Percentiles rank a stretch among this genome's conserved stretches.
Evolutionary conservation across 1,140 invertebrate species (phyloP).

Genomic region (Oryzaephilus surinamensis): DNA sequence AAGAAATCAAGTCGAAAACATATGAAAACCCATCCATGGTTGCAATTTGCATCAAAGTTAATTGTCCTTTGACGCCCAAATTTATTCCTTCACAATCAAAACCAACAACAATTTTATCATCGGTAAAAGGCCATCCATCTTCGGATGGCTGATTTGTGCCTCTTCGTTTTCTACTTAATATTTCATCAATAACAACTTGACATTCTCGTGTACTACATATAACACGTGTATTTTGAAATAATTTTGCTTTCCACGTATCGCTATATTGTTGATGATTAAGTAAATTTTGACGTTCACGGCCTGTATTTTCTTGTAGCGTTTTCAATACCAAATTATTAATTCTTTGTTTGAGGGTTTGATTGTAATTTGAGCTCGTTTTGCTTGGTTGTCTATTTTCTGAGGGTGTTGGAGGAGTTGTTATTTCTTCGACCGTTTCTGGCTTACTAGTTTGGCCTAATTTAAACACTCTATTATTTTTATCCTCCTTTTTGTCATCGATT

Average conservation of each 20-base stretch:
- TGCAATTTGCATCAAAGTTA: slow-evolving; percentile 80
- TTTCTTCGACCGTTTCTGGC: slow-evolving; percentile 5
- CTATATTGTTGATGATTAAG: slow-evolving; percentile 37
- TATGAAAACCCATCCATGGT: slow-evolving; percentile 67
- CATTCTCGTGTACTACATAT: slow-evolving; percentile 68
- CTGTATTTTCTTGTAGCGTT: slow-evolving; percentile 81
- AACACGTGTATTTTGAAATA: slow-evolving; percentile 69
- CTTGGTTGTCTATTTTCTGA: slow-evolving; percentile 23
- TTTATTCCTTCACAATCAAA: slow-evolving; percentile 90
- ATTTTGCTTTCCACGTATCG: slow-evolving; percentile 58
- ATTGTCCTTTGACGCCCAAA: slow-evolving; percentile 68
- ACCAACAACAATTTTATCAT: slow-evolving; percentile 53
- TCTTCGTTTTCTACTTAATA: slow-evolving; percentile 41
- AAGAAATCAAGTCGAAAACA: slow-evolving; percentile 83
- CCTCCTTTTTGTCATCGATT: slow-evolving; percentile 12
- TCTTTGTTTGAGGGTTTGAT: slow-evolving; percentile 72
- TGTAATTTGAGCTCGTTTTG: slow-evolving; percentile 28
- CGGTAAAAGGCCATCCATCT: slow-evolving; percentile 27
- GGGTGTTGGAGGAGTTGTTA: slow-evolving; percentile 25
- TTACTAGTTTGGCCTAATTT: slow-evolving; percentile 13
- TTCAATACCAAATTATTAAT: slow-evolving; percentile 81
- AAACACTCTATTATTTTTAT: too few species aligned
- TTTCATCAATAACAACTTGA: slow-evolving; percentile 62
- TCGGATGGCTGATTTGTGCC: slow-evolving; percentile 6
- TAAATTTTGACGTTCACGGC: slow-evolving; percentile 57